These are phyloP conservation scores for Talpa occidentalis DNA, from an alignment of 2,113 vertebrate species.

Conservation along the genomic window DNA sequence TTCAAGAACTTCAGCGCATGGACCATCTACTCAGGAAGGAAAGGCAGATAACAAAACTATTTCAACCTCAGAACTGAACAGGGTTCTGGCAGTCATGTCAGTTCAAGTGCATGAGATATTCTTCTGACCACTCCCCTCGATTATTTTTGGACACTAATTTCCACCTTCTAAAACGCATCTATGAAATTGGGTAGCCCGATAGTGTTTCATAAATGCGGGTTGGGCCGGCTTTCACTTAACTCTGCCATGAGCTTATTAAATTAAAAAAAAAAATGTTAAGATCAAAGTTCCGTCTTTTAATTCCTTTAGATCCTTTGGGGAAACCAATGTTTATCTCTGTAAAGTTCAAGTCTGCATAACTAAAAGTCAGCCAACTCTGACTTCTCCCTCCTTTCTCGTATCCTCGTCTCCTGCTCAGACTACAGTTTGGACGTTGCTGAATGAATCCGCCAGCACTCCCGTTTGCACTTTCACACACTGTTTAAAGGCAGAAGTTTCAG, in stretches of 20 bases:
- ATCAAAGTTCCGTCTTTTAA: constrained; percentile 71
- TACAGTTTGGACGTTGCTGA: constrained; percentile 86
- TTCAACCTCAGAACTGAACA: neutral
- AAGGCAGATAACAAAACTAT: neutral
- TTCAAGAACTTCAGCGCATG: neutral
- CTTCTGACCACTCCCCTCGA: neutral
- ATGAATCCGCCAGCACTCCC: constrained; percentile 88
- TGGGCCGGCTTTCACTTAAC: constrained; percentile 66
- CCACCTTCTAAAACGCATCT: constrained; percentile 54
- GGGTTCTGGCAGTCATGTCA: neutral
- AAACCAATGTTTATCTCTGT: constrained; percentile 85
- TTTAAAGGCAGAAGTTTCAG: constrained; percentile 86
- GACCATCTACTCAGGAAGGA: neutral
- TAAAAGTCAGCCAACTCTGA: constrained; percentile 83
- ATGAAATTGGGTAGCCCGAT: constrained; percentile 61
- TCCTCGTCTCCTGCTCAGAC: constrained; percentile 77
- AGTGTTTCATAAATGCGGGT: constrained; percentile 58
- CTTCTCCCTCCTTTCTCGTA: constrained; percentile 67
- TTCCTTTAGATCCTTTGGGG: constrained; percentile 77
- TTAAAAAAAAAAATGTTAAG: constrained; percentile 67
- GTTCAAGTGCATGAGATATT: neutral
- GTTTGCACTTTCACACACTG: constrained; percentile 85
- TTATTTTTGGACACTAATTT: constrained; percentile 37
- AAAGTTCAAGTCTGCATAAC: constrained; percentile 81
- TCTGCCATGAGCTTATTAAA: constrained; percentile 68